Evolutionary conservation across 2,888 invertebrate species (phyloP), one percentile per base, ranked within the genome.

Genomic region (Trissoscelio sp.): DNA sequence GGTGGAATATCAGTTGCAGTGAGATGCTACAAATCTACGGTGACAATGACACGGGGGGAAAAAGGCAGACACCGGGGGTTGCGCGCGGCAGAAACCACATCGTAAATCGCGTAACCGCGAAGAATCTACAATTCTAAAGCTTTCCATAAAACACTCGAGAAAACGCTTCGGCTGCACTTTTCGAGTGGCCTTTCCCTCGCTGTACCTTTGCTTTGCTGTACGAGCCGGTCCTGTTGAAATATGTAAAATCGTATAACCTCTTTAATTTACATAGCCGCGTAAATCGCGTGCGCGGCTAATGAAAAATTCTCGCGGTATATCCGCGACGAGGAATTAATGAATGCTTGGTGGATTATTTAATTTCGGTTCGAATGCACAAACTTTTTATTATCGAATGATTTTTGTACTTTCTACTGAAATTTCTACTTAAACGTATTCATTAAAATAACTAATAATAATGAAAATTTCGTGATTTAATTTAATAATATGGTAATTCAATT

Each of bases 41-140:
- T 7, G 79, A 82, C 77, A 70, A 73, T 69, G 57, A 62, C 77
- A 60, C 64, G 67, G 48, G 48, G 81, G 81, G 51, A 67, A 79
- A 81, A 67, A 78, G 81, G 85, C 82, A 84, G 64, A 34, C 24
- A 16, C 20, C 48, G 81, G 69, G 58, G 72, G 48, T 53, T 11
- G 28, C 42, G 72, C 60, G 51, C 37, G 28, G 55, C 75, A 64
- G 53, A 67, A 77, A 80, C 82, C 80, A 62, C 75, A 82, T 75
- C 85, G 83, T 83, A 84, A 82, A 83, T 80, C 82, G 78, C 80
- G 72, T 72, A 81, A 80, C 82, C 85, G 83, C 83, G 79, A 85
- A 82, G 87, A 89, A 91, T 91, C 91, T 91, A 91, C 91, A 91
- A 91, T 91, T 91, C 91, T 90, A 91, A 91, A 90, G 88, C 89